phyloP scores from a whole-genome alignment of 1,140 invertebrate species.

The Brachionus plicatilis region DNA sequence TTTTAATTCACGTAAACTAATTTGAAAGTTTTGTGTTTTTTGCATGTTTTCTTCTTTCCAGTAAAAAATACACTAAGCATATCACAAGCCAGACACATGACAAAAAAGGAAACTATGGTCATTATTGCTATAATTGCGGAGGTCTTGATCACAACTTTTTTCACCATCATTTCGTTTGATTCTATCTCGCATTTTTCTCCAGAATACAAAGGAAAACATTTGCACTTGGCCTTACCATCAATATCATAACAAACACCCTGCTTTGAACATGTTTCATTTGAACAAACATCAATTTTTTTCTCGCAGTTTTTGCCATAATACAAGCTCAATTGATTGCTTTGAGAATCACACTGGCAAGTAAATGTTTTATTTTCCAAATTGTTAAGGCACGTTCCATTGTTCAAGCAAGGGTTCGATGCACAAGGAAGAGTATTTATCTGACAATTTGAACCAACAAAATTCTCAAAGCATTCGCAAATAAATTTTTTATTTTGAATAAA shows the following conservation, averaged over 20 bases:
- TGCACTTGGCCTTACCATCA: background rate
- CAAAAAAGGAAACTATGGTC: background rate
- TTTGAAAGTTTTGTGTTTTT: background rate
- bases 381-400: constrained; percentile 1
- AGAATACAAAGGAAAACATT: background rate
- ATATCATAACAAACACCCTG: background rate
- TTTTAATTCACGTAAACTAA: background rate
- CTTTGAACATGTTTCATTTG: constrained; percentile 25
- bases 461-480: background rate
- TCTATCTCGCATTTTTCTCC: constrained; percentile 21
- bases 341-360: background rate
- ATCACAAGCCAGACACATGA: background rate
- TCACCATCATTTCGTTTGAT: background rate
- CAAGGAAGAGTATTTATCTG: background rate
- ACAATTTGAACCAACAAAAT: background rate
- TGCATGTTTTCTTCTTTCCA: background rate
- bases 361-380: background rate
- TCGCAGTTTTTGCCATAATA: constrained; percentile 22
- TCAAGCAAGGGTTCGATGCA: constrained; percentile 12
- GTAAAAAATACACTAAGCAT: background rate
- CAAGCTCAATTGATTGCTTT: background rate
- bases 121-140: background rate
- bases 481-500: background rate
- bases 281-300: constrained; percentile 4
- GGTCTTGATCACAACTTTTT: background rate